Percentiles rank a stretch among this genome's conserved stretches.
phyloP scores from a whole-genome alignment of 2,797 vertebrate genomes.

The Coracias cyanogaster region DNA sequence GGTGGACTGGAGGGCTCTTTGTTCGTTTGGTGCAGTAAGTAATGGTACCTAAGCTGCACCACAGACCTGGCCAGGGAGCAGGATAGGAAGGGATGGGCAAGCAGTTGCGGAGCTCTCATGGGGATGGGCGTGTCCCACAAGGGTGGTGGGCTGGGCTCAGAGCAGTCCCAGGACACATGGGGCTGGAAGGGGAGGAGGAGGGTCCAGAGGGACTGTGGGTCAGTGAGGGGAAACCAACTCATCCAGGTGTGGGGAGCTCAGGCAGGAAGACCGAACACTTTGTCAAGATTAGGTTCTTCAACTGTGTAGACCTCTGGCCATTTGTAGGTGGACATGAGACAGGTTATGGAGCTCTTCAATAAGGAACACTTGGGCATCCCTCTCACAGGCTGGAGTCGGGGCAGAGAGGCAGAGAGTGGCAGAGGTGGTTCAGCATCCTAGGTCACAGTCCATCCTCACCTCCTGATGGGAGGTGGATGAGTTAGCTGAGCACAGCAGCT shows the following conservation, averaged over 20 bases:
- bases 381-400: not conserved
- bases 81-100: too few relatives aligned
- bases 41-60: accelerated
- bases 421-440: not conserved
- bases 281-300: not conserved
- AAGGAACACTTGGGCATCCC: not conserved
- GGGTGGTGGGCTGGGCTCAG: not conserved
- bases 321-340: accelerated
- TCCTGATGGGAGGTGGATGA: not conserved
- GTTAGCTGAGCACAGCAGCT: not conserved
- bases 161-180: not conserved
- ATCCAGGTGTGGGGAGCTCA: not conserved
- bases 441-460: not conserved
- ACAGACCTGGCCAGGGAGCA: not conserved
- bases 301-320: not conserved
- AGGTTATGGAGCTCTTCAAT: not conserved
- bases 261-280: not conserved
- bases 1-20: not conserved
- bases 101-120: not conserved
- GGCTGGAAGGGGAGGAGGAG: not conserved
- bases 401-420: not conserved
- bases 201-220: not conserved
- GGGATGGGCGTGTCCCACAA: not conserved
- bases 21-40: not conserved
- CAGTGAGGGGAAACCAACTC: not conserved